Conservation (phyloP, 2,113 vertebrate genomes). For the Salminus brasiliensis region DNA sequence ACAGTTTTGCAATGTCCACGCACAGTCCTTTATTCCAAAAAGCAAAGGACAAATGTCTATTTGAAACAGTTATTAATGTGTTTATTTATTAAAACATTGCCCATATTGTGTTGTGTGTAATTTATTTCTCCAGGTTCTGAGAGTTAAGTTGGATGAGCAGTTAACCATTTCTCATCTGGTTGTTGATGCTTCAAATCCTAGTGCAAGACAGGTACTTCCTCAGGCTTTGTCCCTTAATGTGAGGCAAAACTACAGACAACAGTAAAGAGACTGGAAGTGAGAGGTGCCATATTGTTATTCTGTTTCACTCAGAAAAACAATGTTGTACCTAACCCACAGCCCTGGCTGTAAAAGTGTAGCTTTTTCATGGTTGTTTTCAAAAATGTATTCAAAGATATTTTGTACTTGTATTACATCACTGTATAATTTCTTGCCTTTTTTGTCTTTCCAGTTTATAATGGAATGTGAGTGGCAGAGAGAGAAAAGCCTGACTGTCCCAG, state of each 20-base stretch:
- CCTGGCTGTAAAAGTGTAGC: too few relatives aligned
- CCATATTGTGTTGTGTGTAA: not conserved
- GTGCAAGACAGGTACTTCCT: conserved; percentile 83
- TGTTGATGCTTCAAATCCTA: conserved; percentile 82
- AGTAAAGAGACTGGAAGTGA: not conserved
- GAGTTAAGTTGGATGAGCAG: conserved; percentile 83
- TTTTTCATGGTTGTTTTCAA: too few relatives aligned
- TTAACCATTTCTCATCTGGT: conserved; percentile 84
- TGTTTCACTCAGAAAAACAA: too few relatives aligned
- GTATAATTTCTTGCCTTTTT: not conserved
- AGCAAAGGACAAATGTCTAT: too few relatives aligned
- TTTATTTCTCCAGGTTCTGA: conserved; percentile 72
- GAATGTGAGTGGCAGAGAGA: conserved; percentile 92
- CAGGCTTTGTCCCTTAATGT: not conserved
- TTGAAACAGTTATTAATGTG: not conserved
- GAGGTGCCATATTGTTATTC: not conserved
- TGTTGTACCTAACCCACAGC: too few relatives aligned
- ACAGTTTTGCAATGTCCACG: too few relatives aligned
- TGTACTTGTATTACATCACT: not conserved
- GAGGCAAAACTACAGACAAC: not conserved
- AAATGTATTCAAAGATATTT: not conserved
- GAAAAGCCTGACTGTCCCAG: conserved; percentile 76
- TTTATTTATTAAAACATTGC: too few relatives aligned
- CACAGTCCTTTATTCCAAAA: too few relatives aligned
- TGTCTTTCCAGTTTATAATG: conserved; percentile 85